Evolutionary conservation across 2,888 invertebrate genomes (phyloP), one percentile per base, ranked within the genome.

Genomic region (Norana najaformis): DNA sequence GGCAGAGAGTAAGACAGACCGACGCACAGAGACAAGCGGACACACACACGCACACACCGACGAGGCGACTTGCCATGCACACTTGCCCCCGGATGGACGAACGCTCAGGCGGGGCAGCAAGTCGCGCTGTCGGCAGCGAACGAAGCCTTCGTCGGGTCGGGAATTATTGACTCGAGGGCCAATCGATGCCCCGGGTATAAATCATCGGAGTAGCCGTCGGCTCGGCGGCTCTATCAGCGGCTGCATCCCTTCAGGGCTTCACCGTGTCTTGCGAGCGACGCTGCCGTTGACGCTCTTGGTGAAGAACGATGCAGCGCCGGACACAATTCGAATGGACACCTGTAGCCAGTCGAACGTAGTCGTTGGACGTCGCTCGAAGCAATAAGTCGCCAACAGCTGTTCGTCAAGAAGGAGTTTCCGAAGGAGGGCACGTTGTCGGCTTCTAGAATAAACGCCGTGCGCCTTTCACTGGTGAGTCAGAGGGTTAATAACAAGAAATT

Each of bases 141-240:
- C 4, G 69, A n/a, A 8, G 47, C 47, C 20, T 69, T 69, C 69
- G 69, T 69, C n/a, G 69, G 69, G 69, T 69, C 69, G 69, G 69
- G 69, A 69, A 69, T 69, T 69, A 69, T 69, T 69, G 69, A 69
- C 69, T 69, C 69, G 30, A n/a, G 69, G 69, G 69, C 69, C 69
- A 69, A 69, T 69, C 69, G 69, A 69, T 69, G 69, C 69, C 69
- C 69, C 69, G 30, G 6, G 69, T 69, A 69, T 69, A 69, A 69
- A 69, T 69, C 69, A 69, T n/a, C 69, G n/a, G 69, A 20, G 47
- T 47, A 23, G 47, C 23, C 13, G 41, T 18, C 2, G 14, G 11
- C 18, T 8, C 69, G 69, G 69, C 69, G 69, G n/a, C 69, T 69
- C 69, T 69, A 69, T 69, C 69, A 69, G 23, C 47, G 23, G 41